Evolutionary conservation across 2,113 vertebrate species (phyloP).

Genomic region (Nothocercus nigrocapillus): DNA sequence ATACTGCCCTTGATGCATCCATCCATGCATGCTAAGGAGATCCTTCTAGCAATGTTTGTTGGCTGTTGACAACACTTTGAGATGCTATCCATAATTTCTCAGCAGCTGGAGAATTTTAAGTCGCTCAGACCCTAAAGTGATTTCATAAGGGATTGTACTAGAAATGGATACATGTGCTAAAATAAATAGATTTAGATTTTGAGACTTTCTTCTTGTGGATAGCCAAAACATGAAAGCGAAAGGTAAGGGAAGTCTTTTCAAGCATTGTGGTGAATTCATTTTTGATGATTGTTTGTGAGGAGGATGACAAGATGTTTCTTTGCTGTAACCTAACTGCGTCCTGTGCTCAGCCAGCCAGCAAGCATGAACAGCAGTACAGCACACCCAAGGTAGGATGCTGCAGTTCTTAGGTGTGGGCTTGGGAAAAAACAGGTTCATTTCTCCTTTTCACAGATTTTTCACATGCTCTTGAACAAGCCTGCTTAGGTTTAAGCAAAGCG

Average conservation of each 20-base stretch:
- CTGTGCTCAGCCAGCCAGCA: background rate
- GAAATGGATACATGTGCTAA: background rate
- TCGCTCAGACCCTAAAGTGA: background rate
- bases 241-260: background rate
- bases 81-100: constrained; percentile 5
- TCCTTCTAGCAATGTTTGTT: constrained; percentile 41
- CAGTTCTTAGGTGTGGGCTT: background rate
- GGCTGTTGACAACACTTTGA: constrained; percentile 15
- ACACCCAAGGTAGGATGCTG: background rate
- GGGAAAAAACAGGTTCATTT: background rate
- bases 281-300: background rate
- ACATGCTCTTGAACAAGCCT: rapidly evolving
- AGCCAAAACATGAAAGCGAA: background rate
- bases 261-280: background rate
- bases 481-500: background rate
- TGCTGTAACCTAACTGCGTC: background rate
- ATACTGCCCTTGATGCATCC: constrained; percentile 22
- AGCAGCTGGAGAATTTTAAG: constrained; percentile 1
- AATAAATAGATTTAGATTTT: background rate
- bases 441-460: background rate
- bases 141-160: background rate
- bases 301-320: background rate
- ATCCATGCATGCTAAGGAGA: constrained; percentile 38
- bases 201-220: background rate
- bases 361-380: background rate